Conservation (phyloP, 2,113 vertebrate genomes). For the Amphiprion percula region DNA sequence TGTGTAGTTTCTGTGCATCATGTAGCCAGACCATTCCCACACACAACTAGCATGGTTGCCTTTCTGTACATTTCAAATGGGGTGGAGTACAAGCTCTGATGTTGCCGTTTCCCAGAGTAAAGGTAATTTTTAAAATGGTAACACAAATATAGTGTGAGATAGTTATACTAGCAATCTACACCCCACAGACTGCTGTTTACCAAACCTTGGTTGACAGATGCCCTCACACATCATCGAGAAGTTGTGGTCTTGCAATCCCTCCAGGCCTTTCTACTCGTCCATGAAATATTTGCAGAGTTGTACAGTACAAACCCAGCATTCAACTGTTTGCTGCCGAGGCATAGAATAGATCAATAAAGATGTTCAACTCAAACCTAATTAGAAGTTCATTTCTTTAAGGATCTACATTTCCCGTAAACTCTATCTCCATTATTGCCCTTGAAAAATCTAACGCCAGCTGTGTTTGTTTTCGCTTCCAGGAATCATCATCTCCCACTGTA, state of each 20-base stretch:
- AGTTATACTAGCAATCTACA: too few relatives aligned
- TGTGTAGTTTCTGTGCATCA: too few relatives aligned
- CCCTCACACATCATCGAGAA: neutral
- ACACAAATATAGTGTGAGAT: too few relatives aligned
- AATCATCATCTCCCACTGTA: neutral
- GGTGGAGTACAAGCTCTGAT: too few relatives aligned
- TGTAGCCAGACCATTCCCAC: too few relatives aligned
- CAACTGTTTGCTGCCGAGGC: conserved; percentile 20
- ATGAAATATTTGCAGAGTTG: conserved; percentile 11
- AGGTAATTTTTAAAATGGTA: too few relatives aligned
- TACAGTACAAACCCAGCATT: conserved; percentile 11
- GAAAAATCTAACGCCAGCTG: conserved; percentile 34
- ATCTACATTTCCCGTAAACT: conserved; percentile 32
- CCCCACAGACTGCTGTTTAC: neutral
- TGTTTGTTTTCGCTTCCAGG: conserved; percentile 31
- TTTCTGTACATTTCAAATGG: too few relatives aligned
- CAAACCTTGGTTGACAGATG: neutral
- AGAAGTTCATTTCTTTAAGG: conserved; percentile 45
- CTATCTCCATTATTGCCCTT: conserved; percentile 33
- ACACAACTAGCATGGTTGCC: too few relatives aligned
- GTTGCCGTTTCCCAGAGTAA: too few relatives aligned
- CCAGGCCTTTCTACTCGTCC: neutral
- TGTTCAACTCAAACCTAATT: conserved; percentile 43
- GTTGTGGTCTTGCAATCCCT: neutral
- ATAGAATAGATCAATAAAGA: conserved; percentile 45